These are phyloP conservation scores for Leucoptera coffeella DNA, from an alignment of 2,888 invertebrate species.

Conservation along the genomic window DNA sequence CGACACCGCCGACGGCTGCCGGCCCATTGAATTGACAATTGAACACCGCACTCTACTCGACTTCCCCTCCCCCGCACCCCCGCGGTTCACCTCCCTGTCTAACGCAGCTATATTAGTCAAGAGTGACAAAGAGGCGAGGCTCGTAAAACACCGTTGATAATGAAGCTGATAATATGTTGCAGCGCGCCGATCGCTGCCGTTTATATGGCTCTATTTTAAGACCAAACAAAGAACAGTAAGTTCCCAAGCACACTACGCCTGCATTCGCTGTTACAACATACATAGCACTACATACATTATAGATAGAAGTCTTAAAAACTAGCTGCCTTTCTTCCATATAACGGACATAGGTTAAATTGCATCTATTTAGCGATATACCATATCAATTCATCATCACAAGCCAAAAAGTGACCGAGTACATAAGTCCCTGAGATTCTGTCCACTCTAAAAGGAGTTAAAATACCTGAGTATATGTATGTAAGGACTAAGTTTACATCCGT, in stretches of 20 bases:
- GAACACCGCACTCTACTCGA: too few relatives aligned
- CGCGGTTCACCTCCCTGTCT: conserved; percentile 7
- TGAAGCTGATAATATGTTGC: conserved; percentile 47
- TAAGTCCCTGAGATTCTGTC: too few relatives aligned
- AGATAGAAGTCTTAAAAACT: neutral
- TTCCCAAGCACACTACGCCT: conserved; percentile 9
- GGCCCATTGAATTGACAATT: too few relatives aligned
- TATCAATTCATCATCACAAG: neutral
- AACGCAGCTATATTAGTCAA: conserved; percentile 7
- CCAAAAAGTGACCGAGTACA: neutral
- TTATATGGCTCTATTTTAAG: too few relatives aligned
- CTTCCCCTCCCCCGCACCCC: conserved; percentile 20
- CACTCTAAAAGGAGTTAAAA: too few relatives aligned
- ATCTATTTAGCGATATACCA: neutral
- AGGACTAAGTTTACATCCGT: too few relatives aligned
- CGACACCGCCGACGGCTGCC: too few relatives aligned
- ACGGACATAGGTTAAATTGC: neutral
- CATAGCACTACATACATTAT: too few relatives aligned
- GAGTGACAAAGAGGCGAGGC: conserved; percentile 19
- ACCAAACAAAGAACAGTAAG: too few relatives aligned
- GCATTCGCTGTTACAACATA: neutral
- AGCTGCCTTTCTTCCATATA: neutral
- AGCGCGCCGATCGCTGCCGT: conserved; percentile 17
- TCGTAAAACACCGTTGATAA: conserved; percentile 35
- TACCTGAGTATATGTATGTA: too few relatives aligned